These are phyloP conservation scores for Oryzias woworae DNA, from an alignment of 2,113 vertebrate genomes.

Conservation along the genomic window DNA sequence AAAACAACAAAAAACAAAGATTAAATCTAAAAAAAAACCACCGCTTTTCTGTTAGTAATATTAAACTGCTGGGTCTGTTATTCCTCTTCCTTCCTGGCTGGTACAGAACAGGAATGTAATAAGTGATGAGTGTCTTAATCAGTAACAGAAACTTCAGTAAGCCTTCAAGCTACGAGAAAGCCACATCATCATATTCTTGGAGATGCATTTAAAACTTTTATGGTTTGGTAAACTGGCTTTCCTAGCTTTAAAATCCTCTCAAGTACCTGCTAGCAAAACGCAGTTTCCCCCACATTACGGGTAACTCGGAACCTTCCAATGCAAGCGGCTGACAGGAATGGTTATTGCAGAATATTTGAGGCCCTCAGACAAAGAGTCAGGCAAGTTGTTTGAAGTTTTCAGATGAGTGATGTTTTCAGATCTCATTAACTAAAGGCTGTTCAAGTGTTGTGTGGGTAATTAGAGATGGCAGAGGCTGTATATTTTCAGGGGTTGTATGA, in stretches of 20 bases:
- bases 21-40: no score
- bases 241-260: slow-evolving; percentile 28
- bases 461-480: slow-evolving; percentile 60
- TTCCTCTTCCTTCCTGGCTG: slow-evolving; percentile 35
- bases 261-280: slow-evolving; percentile 33
- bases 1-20: slow-evolving; percentile 23
- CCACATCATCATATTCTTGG: slow-evolving; percentile 46
- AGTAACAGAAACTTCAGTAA: slow-evolving; percentile 64
- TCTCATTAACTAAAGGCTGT: slow-evolving; percentile 73
- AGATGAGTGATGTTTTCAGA: slow-evolving; percentile 66
- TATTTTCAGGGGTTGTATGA: slow-evolving; percentile 61
- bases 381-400: slow-evolving; percentile 67
- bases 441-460: slow-evolving; percentile 69
- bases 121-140: slow-evolving; percentile 72
- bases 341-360: slow-evolving; percentile 52
- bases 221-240: slow-evolving; percentile 14
- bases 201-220: slow-evolving; percentile 39
- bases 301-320: slow-evolving; percentile 48
- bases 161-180: slow-evolving; percentile 39
- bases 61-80: slow-evolving; percentile 38
- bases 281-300: slow-evolving; percentile 16
- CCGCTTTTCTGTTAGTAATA: slow-evolving; percentile 31
- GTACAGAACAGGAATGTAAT: slow-evolving; percentile 65
- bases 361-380: slow-evolving; percentile 55
- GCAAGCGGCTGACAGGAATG: slow-evolving; percentile 40